Evolutionary conservation across 2,888 invertebrate genomes (phyloP).

Genomic region (Agrochola lota): DNA sequence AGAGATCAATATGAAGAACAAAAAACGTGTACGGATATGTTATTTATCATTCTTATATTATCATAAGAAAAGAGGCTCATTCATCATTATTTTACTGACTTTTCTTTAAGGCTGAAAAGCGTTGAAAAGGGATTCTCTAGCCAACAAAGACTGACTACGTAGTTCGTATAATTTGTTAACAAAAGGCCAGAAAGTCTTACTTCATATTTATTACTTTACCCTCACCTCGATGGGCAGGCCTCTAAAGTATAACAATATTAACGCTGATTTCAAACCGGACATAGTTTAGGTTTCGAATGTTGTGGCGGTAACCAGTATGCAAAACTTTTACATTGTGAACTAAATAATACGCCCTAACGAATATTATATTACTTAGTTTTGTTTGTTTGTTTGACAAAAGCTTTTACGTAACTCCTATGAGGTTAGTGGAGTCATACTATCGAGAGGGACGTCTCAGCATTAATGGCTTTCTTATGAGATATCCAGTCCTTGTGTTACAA

Average conservation of each 20-base stretch:
- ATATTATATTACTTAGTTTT: constrained; percentile 44
- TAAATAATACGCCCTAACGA: constrained; percentile 42
- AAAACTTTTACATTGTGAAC: constrained; percentile 54
- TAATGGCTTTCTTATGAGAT: background rate
- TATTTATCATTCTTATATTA: constrained; percentile 83
- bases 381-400: constrained; percentile 34
- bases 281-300: constrained; percentile 55
- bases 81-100: constrained; percentile 83
- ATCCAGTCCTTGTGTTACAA: background rate
- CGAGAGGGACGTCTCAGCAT: background rate
- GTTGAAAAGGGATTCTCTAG: constrained; percentile 71
- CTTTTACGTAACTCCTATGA: constrained; percentile 16
- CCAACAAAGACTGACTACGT: constrained; percentile 65
- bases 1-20: constrained; percentile 55
- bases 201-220: constrained; percentile 77
- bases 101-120: constrained; percentile 77
- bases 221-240: constrained; percentile 57
- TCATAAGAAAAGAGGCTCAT: constrained; percentile 81
- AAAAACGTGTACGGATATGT: constrained; percentile 69
- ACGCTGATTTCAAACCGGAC: constrained; percentile 34
- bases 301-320: constrained; percentile 43
- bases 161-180: constrained; percentile 79
- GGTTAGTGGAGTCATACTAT: background rate
- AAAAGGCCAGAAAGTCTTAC: constrained; percentile 75
- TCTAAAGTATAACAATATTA: constrained; percentile 61